A percentile compares a stretch with the other conserved stretches of the same genome.
Conservation (phyloP, 2,797 vertebrate species). For the Morus bassanus region DNA sequence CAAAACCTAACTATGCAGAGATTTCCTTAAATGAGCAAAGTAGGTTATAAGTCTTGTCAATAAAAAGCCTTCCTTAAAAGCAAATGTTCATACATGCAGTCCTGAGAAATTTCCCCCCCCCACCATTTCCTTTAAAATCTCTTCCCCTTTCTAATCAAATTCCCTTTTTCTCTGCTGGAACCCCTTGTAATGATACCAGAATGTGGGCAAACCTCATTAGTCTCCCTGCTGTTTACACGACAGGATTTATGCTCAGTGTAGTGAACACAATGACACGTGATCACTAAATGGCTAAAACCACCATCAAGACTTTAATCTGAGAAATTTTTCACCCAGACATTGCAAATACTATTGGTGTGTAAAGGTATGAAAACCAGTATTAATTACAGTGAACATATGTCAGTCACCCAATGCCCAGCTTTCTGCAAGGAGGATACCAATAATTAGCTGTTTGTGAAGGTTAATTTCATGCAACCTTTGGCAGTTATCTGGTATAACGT, state of each 20-base stretch:
- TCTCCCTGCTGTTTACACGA: conserved; percentile 73
- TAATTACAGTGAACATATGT: conserved; percentile 71
- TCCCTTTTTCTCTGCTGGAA: conserved; percentile 63
- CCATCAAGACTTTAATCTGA: conserved; percentile 69
- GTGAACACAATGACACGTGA: conserved; percentile 76
- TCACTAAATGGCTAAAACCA: conserved; percentile 67
- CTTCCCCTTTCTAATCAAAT: conserved; percentile 13
- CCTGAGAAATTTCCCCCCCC: not conserved
- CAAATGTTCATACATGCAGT: not conserved
- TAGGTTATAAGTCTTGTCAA: not conserved
- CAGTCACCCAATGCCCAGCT: conserved; percentile 37
- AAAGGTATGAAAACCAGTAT: conserved; percentile 51
- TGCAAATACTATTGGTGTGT: conserved; percentile 62
- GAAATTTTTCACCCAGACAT: conserved; percentile 70
- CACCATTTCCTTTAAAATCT: not conserved
- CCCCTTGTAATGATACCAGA: conserved; percentile 63
- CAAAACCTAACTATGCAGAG: not conserved
- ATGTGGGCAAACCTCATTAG: conserved; percentile 68
- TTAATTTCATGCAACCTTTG: conserved; percentile 84
- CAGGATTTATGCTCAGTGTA: conserved; percentile 74
- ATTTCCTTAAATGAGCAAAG: conserved; percentile 1
- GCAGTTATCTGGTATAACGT: conserved; percentile 77
- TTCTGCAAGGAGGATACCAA: conserved; percentile 74
- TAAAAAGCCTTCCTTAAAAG: conserved; percentile 1
- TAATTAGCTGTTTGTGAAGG: conserved; percentile 77